phyloP scores from a whole-genome alignment of 2,113 vertebrate species.

The Etheostoma cragini region DNA sequence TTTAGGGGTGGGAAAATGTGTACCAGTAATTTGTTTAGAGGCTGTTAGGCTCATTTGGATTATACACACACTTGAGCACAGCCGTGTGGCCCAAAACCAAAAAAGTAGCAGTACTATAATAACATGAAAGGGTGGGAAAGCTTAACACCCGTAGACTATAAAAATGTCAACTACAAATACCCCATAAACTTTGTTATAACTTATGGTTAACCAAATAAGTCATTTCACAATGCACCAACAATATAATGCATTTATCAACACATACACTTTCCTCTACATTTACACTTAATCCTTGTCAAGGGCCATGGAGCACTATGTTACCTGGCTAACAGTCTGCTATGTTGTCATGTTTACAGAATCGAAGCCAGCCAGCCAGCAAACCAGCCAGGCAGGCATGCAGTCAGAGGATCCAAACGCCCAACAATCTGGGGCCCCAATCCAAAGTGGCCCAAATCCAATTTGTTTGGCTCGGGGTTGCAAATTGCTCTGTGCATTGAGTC shows the following conservation, averaged over 20 bases:
- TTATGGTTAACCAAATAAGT: constrained; percentile 19
- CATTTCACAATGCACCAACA: constrained; percentile 16
- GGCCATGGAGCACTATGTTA: constrained; percentile 35
- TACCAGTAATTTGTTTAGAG: constrained; percentile 76
- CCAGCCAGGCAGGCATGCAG: constrained; percentile 64
- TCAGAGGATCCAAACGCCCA: constrained; percentile 78
- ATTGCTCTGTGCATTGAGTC: constrained; percentile 88
- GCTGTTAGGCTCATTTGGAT: constrained; percentile 78
- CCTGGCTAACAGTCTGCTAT: constrained; percentile 58
- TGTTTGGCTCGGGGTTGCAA: constrained; percentile 86
- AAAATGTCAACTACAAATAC: constrained; percentile 50
- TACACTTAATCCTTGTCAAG: constrained; percentile 32
- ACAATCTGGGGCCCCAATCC: constrained; percentile 84
- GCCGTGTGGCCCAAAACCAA: constrained; percentile 70
- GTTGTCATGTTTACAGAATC: constrained; percentile 57
- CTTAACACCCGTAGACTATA: constrained; percentile 45
- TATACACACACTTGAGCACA: constrained; percentile 78
- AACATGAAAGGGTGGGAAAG: constrained; percentile 54
- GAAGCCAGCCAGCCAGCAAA: constrained; percentile 60
- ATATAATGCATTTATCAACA: constrained; percentile 32
- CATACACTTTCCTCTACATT: background rate
- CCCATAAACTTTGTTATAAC: constrained; percentile 38
- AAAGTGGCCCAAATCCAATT: constrained; percentile 89
- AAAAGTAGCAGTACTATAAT: constrained; percentile 49
- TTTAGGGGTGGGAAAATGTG: constrained; percentile 72